Evolutionary conservation across 2,797 vertebrate species (phyloP), one percentile per base, ranked within the genome.

Genomic region (Gouania willdenowi): DNA sequence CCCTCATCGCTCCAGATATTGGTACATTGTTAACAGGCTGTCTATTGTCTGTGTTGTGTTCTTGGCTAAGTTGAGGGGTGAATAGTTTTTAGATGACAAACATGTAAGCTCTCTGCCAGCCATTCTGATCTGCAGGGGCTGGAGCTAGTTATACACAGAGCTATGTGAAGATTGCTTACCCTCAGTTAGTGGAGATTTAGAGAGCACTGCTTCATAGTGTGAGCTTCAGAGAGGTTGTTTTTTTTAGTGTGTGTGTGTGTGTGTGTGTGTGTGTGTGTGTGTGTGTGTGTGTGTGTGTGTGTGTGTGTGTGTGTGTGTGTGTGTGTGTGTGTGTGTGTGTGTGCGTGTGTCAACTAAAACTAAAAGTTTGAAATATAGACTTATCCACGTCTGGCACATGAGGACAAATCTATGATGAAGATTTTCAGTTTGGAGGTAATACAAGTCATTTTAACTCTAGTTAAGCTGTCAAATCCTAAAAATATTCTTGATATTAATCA

Each of bases 21-120:
- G 72, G 81, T 71, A 81, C 83, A 83, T 87, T 84, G 86, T 88
- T 86, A 87, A 81, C 77, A 69, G 74, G 71, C 60, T 79, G 75
- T 74, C 71, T 80, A 79, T 84, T 82, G 77, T 86, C 85, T 82
- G 72, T 83, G 82, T 87, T 88, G 82, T 87, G 78, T 88, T 86
- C 79, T 83, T 89, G 85, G 84, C 83, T 83, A 78, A 75, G 79
- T 71, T 64, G 68, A 76, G 81, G n/a, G 50, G 64, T 62, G 82
- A 85, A 89, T 88, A 87, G 79, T 89, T 89, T 87, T 77, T 69
- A 84, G 81, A 88, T 89, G 86, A 88, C 78, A 88, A 87, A 86
- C 83, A 86, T 84, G 75, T 76, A 75, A 67, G 71, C 58, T 64
- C 20, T 37, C 69, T 82, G 78, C 84, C 85, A 87, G 75, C 75